A percentile compares a stretch with the other conserved stretches of the same genome.
Conservation (phyloP, 2,113 vertebrate species). For the Pterocles burchelli region DNA sequence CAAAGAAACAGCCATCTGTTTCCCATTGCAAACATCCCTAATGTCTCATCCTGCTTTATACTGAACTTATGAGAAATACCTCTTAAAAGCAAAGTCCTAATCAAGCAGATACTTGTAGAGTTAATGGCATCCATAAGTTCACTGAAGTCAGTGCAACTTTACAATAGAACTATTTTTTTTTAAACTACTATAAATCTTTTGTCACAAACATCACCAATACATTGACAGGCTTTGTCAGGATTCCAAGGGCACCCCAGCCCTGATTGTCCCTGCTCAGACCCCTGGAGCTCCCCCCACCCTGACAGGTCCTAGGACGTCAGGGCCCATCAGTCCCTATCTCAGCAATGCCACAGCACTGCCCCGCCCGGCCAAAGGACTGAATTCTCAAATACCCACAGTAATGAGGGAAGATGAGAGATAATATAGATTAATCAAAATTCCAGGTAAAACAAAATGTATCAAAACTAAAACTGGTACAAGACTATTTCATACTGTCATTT, state of each 20-base stretch:
- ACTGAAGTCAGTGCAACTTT: neutral
- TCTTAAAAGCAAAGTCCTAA: neutral
- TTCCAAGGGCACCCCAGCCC: neutral
- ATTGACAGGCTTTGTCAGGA: neutral
- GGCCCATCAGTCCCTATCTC: neutral
- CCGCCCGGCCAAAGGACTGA: neutral
- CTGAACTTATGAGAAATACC: neutral
- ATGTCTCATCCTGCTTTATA: neutral
- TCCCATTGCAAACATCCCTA: neutral
- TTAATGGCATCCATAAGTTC: neutral
- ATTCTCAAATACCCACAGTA: neutral
- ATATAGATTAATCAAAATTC: neutral
- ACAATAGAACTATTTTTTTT: neutral
- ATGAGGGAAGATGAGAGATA: neutral
- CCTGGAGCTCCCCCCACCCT: neutral
- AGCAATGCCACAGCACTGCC: accelerated
- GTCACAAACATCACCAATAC: neutral
- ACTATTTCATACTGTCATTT: neutral
- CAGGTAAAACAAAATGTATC: neutral
- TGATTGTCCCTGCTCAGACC: neutral
- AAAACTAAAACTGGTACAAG: neutral
- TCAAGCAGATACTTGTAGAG: neutral
- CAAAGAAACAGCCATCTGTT: slow-evolving; percentile 18
- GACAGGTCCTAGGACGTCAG: neutral
- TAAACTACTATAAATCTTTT: neutral